Conservation (phyloP, 1,140 invertebrate species). For the Tetraneura akinire region DNA sequence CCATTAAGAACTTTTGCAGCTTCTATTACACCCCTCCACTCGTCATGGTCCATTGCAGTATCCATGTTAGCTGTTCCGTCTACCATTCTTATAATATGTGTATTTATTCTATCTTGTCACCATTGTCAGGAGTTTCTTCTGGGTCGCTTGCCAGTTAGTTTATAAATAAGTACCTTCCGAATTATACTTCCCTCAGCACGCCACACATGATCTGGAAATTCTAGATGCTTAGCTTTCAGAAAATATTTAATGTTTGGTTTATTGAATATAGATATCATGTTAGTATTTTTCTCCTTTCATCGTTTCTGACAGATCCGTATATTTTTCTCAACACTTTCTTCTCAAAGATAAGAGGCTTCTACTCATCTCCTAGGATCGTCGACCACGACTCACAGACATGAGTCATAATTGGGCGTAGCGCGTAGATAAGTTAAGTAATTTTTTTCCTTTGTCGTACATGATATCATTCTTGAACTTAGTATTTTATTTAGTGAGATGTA, state of each 20-base stretch:
- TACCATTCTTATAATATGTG: too few relatives aligned
- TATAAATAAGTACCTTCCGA: too few relatives aligned
- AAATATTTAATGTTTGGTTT: neutral
- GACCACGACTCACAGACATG: slow-evolving; percentile 3
- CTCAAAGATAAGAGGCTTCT: neutral
- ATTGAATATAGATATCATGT: neutral
- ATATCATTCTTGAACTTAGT: slow-evolving; percentile 6
- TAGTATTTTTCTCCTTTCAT: neutral
- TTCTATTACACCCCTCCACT: too few relatives aligned
- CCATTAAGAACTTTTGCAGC: too few relatives aligned
- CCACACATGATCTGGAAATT: neutral
- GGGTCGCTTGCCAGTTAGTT: too few relatives aligned
- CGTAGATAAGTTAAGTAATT: neutral
- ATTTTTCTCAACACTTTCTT: neutral
- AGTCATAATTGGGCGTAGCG: slow-evolving; percentile 3
- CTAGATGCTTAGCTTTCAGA: neutral
- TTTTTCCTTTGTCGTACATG: neutral
- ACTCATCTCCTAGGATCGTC: neutral
- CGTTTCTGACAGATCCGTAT: neutral
- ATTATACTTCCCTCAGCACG: neutral
- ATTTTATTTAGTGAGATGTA: slow-evolving; percentile 15
- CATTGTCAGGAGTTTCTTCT: too few relatives aligned
- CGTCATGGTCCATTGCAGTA: too few relatives aligned
- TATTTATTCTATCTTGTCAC: too few relatives aligned
- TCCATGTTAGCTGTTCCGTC: too few relatives aligned